These are phyloP conservation scores for Heliothis subflexa DNA, from an alignment of 1,140 invertebrate genomes.

Conservation along the genomic window DNA sequence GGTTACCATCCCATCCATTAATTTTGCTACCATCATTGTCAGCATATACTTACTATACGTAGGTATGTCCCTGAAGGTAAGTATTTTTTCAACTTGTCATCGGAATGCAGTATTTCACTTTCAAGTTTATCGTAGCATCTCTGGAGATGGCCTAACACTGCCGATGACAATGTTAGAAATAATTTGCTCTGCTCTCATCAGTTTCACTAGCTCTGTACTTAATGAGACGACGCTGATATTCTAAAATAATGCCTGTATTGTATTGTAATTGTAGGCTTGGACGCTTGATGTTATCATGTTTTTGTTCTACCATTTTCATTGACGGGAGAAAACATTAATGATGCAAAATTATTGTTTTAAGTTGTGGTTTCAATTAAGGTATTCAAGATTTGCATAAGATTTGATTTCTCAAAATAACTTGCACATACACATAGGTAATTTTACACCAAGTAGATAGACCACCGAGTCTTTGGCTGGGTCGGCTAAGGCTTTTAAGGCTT, in stretches of 20 bases:
- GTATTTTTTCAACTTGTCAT: neutral
- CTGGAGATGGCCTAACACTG: neutral
- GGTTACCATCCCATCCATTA: too few relatives aligned
- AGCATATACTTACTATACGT: neutral
- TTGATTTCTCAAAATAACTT: too few relatives aligned
- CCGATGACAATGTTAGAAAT: constrained; percentile 36
- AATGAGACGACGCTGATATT: constrained; percentile 34
- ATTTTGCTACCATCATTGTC: neutral
- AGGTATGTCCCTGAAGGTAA: too few relatives aligned
- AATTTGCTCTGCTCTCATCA: constrained; percentile 37
- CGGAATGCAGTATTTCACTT: constrained; percentile 5
- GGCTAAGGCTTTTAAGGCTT: too few relatives aligned
- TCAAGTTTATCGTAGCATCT: constrained; percentile 11
- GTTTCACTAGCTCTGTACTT: constrained; percentile 35
- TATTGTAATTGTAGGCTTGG: constrained; percentile 22
- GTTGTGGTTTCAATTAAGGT: neutral
- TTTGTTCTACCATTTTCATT: constrained; percentile 9
- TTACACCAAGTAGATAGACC: too few relatives aligned
- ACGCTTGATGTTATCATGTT: constrained; percentile 5
- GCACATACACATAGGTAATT: too few relatives aligned
- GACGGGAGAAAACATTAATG: constrained; percentile 8
- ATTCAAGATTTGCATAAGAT: too few relatives aligned
- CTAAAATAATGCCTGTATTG: constrained; percentile 6
- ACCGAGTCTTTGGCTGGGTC: too few relatives aligned
- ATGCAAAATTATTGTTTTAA: neutral